A percentile compares a stretch with the other conserved stretches of the same genome.
Conservation (phyloP, 2,797 vertebrate species). For the Acrossocheilus fasciatus region DNA sequence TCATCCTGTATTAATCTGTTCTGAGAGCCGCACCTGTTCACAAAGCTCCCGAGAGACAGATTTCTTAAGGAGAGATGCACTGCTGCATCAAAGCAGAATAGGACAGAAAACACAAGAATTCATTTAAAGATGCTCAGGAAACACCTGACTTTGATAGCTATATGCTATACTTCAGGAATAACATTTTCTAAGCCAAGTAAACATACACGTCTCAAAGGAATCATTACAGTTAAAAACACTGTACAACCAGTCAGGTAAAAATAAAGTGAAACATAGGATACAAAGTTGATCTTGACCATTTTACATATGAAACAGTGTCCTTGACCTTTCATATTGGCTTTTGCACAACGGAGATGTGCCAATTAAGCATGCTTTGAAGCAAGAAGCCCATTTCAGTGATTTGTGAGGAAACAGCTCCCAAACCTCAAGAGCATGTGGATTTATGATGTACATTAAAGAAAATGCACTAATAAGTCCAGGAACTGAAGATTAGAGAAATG, state of each 20-base stretch:
- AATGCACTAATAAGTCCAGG: slow-evolving; percentile 58
- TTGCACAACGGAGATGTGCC: neutral
- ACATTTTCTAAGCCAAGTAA: neutral
- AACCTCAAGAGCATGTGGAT: slow-evolving; percentile 61
- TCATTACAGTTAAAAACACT: neutral
- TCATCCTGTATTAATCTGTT: slow-evolving; percentile 17
- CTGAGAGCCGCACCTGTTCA: neutral
- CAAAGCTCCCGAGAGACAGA: neutral
- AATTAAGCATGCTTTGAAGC: slow-evolving; percentile 32
- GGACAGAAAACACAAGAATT: neutral
- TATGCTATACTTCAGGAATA: no score
- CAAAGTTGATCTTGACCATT: neutral
- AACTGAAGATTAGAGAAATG: slow-evolving; percentile 60
- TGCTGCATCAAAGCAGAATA: neutral
- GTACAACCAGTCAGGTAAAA: neutral
- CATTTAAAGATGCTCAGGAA: neutral
- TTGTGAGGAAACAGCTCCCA: slow-evolving; percentile 47
- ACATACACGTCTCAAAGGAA: neutral
- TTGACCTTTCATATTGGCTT: slow-evolving; percentile 1
- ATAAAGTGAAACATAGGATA: neutral
- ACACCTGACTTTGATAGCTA: neutral
- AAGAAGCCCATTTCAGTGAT: slow-evolving; percentile 40
- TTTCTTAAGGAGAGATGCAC: neutral
- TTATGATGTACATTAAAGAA: slow-evolving; percentile 64
- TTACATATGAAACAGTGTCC: neutral